phyloP scores from a whole-genome alignment of 2,888 invertebrate species.

The Drosophila multiciliata region DNA sequence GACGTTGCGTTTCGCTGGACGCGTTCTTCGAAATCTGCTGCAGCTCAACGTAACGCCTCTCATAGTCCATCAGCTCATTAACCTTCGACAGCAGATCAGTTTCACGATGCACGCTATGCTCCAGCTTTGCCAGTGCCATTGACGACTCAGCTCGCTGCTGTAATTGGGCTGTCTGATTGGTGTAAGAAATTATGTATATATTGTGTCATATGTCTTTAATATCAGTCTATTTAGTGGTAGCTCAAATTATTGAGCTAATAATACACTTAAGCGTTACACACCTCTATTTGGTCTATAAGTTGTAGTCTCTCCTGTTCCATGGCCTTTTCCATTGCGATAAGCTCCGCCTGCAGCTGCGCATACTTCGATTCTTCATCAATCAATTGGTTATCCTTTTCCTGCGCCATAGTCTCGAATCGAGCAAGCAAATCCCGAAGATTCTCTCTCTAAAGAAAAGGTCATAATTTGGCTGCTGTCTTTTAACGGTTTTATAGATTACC shows the following conservation, averaged over 20 bases:
- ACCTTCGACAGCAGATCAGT: neutral
- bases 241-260: neutral
- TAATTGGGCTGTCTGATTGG: conserved; percentile 2
- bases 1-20: neutral
- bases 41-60: neutral
- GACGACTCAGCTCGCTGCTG: neutral
- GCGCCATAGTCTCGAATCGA: neutral
- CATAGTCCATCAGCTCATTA: neutral
- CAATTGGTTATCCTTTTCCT: neutral
- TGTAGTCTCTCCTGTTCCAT: conserved; percentile 9
- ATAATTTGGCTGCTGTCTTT: neutral
- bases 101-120: neutral
- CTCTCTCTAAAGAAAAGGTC: too few species aligned
- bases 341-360: neutral
- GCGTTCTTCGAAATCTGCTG: neutral
- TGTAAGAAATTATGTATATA: neutral
- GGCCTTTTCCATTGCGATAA: neutral
- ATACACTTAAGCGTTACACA: conserved; percentile 1
- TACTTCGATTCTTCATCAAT: neutral
- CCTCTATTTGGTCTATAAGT: neutral
- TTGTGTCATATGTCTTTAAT: neutral
- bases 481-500: conserved; percentile 8
- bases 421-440: neutral
- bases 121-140: neutral
- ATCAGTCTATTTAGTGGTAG: neutral